Evolutionary conservation across 2,113 vertebrate genomes (phyloP).

Genomic region (Marmota monax): DNA sequence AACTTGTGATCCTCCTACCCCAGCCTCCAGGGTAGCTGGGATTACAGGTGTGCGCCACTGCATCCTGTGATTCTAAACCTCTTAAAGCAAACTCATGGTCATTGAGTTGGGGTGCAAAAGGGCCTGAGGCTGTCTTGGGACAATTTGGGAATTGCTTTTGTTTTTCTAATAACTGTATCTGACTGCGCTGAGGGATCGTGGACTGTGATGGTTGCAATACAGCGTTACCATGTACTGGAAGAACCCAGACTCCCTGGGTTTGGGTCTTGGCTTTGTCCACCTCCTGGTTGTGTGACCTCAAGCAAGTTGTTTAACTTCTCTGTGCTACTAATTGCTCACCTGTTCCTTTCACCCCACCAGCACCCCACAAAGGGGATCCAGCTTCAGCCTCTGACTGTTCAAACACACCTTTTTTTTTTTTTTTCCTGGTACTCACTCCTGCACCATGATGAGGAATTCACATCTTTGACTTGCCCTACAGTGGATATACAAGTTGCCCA

Average conservation of each 20-base stretch:
- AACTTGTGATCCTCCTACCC: too few relatives aligned
- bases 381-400: not conserved
- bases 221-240: not conserved
- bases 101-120: not conserved
- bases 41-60: too few relatives aligned
- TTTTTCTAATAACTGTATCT: not conserved
- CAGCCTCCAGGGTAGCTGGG: too few relatives aligned
- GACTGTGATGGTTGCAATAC: too few relatives aligned
- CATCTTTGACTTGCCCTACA: not conserved
- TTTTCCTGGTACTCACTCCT: not conserved
- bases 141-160: not conserved
- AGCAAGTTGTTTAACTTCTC: not conserved
- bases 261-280: not conserved
- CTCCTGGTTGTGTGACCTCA: not conserved
- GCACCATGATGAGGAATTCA: not conserved
- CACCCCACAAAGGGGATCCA: not conserved
- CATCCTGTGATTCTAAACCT: not conserved
- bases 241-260: not conserved
- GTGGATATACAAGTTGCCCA: not conserved
- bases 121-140: too few relatives aligned
- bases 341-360: not conserved
- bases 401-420: too few relatives aligned
- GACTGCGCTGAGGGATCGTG: not conserved
- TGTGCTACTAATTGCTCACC: not conserved
- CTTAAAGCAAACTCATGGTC: not conserved